Base-by-base conservation (phyloP, 1,140 invertebrate genomes). In the Papilio glaucus region DNA sequence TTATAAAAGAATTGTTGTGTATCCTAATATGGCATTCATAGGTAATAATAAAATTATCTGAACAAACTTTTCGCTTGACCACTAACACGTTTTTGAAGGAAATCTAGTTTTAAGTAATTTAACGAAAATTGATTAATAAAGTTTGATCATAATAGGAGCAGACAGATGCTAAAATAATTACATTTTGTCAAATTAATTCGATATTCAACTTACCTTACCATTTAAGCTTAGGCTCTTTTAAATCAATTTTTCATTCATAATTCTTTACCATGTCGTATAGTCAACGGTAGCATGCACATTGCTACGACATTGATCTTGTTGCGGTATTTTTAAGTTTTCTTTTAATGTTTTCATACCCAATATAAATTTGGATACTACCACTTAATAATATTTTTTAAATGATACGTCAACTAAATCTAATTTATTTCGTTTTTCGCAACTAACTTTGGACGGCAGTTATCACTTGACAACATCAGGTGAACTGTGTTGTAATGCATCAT, bases 401-500 rank as follows among this genome's bases (percentile, higher is more conserved):
- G n/a, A 38, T 42, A 12, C 6, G n/a, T 39, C 39, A 15, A 13
- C 24, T 26, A 57, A 57, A 21, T 62, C 12, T 21, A 13, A 37
- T 37, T 63, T 15, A 38, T 63, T 63, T 63, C 37, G 0, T 33
- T 63, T 63, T 57, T 57, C 49, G 21, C 49, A 57, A 57, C 49
- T 57, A 57, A 57, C 49, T 24, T 57, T 26, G 49, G 49, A 57
- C 49, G 49, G 49, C 49, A 57, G 49, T 57, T 57, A 57, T 57
- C 49, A 57, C 21, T 24, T 57, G 21, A 24, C 49, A 26, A 12
- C 49, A 57, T 21, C 49, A 57, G 49, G 49, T 57, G 49, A 57
- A 57, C 49, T 57, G 49, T 57, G 49, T 57, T 57, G 8, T 49
- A n/a, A 45, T 45, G 45, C 21, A 21, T 18, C 18, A 57, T 57